These are phyloP conservation scores for Rhinolophus sinicus DNA, from an alignment of 2,113 vertebrate genomes.

Conservation along the genomic window DNA sequence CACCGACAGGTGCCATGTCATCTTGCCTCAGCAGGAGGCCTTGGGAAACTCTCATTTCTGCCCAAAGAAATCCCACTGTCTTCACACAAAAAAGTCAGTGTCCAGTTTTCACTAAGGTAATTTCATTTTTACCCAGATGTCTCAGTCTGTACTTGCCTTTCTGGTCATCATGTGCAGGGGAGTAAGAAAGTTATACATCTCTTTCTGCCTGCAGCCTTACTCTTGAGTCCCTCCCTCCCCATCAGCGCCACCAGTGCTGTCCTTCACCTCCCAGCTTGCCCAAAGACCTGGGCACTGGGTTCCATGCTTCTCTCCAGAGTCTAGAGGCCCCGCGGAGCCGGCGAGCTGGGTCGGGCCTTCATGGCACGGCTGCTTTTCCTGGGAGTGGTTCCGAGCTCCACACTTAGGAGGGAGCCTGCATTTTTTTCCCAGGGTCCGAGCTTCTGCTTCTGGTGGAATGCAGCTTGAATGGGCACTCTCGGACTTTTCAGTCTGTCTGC, in stretches of 20 bases:
- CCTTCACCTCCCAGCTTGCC: neutral
- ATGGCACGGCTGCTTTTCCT: neutral
- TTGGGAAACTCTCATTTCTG: neutral
- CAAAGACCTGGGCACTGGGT: neutral
- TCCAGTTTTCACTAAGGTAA: no score
- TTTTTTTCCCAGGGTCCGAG: neutral
- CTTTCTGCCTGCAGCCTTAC: neutral
- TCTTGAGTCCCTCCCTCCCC: fast-evolving
- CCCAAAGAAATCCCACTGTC: neutral
- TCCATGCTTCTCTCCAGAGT: fast-evolving
- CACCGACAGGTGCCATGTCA: fast-evolving
- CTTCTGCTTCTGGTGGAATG: fast-evolving
- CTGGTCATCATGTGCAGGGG: neutral
- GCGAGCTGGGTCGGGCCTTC: fast-evolving
- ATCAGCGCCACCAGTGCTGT: neutral
- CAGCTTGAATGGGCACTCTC: fast-evolving
- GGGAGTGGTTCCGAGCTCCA: neutral
- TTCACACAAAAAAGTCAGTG: neutral
- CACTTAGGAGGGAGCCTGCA: fast-evolving
- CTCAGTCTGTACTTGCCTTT: neutral
- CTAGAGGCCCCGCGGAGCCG: fast-evolving
- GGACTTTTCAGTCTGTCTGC: fast-evolving
- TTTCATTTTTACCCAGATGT: neutral
- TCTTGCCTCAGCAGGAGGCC: neutral
- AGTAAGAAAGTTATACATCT: neutral